Evolutionary conservation across 2,797 vertebrate genomes (phyloP), one percentile per base, ranked within the genome.

Genomic region (Thamnophis elegans): DNA sequence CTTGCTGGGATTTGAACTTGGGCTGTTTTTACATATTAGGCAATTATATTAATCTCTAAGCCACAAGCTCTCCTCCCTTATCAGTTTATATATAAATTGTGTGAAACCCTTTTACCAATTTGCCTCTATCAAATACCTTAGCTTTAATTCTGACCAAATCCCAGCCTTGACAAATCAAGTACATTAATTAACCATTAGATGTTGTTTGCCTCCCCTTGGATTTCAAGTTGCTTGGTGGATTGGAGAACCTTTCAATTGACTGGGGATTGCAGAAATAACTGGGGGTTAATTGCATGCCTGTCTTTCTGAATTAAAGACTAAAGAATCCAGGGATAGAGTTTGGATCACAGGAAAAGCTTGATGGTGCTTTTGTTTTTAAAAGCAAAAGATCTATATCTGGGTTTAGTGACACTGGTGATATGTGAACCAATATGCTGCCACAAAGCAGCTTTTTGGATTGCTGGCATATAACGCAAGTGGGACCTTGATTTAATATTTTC

Each of bases 241-340:
- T 4, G 65, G 89, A 92, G 5, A 88, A 92, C 16, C 59, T 26
- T 93, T 91, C 87, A 92, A 91, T 58, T 94, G 51, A 87, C n/a
- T 53, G 73, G n/a, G 85, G 92, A 60, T 90, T 91, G 88, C 53
- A 36, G 87, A 60, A 54, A 9, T 87, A 87, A 32, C 28, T 20
- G 11, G 53, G 82, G 68, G 20, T 89, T 93, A 94, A 91, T 93
- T 92, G 28, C 92, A 42, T 91, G 93, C 94, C 86, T 95, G 54
- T 32, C 91, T 88, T 95, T 95, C 18, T 92, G 36, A 91, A 93
- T 93, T 92, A 94, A 94, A 92, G 92, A 86, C 91, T 42, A 54
- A 82, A 36, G 91, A 90, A 62, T 10, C 92, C 85, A 87, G 58
- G 92, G 55, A 36, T 92, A 54, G 32, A 32, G 1, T 42, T 91